phyloP scores from a whole-genome alignment of 1,140 invertebrate genomes.

The Aphis gossypii region DNA sequence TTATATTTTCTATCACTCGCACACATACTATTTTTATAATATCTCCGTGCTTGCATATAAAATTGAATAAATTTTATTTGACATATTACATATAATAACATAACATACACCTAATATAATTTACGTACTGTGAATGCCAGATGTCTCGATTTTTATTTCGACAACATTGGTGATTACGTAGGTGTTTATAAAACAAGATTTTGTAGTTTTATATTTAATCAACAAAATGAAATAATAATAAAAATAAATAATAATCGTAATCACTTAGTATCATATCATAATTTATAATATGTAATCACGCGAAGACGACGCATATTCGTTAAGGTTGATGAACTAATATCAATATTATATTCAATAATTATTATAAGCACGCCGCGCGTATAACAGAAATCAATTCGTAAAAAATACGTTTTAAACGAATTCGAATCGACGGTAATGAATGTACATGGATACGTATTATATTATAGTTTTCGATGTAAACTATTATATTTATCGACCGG shows the following conservation, averaged over 20 bases:
- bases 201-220: background rate
- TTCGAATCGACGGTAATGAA: background rate
- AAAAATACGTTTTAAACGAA: background rate
- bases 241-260: background rate
- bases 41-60: background rate
- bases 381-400: conserved; percentile 8
- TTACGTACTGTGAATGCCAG: background rate
- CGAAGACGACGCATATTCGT: background rate
- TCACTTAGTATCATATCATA: background rate
- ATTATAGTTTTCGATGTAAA: background rate
- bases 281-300: conserved; percentile 1
- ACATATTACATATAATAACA: background rate
- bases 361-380: background rate
- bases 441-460: background rate
- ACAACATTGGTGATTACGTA: background rate
- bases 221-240: background rate
- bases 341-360: background rate
- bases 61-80: too few relatives aligned
- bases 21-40: background rate
- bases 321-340: background rate
- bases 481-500: background rate
- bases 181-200: background rate
- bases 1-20: background rate
- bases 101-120: too few relatives aligned
- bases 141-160: background rate